Conservation (phyloP, 92 coral and sea anemone genomes). For the Zoanthus sansibaricus region DNA sequence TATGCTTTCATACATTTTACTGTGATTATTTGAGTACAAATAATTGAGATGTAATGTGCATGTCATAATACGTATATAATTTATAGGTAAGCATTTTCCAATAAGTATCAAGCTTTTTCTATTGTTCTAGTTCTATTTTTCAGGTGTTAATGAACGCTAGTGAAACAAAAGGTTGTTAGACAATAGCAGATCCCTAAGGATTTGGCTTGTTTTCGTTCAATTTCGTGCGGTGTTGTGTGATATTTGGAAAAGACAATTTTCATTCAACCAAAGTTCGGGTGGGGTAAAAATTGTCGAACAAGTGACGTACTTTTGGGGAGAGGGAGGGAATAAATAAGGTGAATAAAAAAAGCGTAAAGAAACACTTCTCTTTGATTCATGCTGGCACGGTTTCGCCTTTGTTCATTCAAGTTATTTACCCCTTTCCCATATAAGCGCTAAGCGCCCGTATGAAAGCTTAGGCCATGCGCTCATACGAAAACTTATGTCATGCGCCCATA, state of each 20-base stretch:
- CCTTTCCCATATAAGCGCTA: not conserved
- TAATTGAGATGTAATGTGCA: too few species aligned
- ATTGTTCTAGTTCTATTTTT: not conserved
- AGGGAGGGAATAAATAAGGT: not conserved
- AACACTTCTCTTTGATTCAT: too few species aligned
- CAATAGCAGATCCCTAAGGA: not conserved
- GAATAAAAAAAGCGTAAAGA: too few species aligned
- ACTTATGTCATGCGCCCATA: not conserved
- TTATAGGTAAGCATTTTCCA: too few species aligned
- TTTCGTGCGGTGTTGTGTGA: not conserved
- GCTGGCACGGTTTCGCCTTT: too few species aligned
- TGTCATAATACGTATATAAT: too few species aligned
- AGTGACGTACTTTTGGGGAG: not conserved
- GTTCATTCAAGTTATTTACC: too few species aligned
- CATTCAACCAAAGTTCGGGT: not conserved
- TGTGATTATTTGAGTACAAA: too few species aligned
- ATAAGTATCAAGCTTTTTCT: too few species aligned
- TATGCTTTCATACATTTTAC: too few species aligned
- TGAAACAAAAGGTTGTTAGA: not conserved
- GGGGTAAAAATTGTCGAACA: not conserved
- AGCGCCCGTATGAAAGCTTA: too few species aligned
- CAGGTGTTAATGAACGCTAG: not conserved
- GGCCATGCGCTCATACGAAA: too few species aligned
- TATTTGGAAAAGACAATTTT: not conserved
- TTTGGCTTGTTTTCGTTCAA: not conserved